Evolutionary conservation across 37 sponge, comb jelly and placozoan species (phyloP), one percentile per base, ranked within the genome.

Genomic region (Aplysina aerophoba): DNA sequence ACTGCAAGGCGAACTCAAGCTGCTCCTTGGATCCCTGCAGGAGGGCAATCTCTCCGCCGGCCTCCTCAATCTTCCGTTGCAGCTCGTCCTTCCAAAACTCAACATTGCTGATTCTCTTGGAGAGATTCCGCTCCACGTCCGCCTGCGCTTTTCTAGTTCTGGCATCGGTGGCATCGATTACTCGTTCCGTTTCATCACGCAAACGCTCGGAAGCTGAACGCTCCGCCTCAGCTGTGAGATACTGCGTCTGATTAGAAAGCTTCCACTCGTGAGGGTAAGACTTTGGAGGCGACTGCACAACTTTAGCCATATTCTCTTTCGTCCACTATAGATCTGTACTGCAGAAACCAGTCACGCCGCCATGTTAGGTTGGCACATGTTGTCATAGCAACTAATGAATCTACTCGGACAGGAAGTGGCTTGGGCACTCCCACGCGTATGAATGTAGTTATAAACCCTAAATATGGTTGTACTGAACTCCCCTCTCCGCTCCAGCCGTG

Each of bases 71-170:
- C 79, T 90, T 89, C 16, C 75, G 41, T 50, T 80, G 83, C 24
- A 98, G 69, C 88, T 98, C 98, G 36, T 83, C 90, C 59, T 98
- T 95, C 98, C 98, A 98, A 83, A 96, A 98, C 12, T 67, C 57
- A 56, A 96, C 87, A 35, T 98, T 92, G 4, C 87, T 59, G 59
- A 95, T 66, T 62, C 99, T 79, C 62, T 95, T 88, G 28, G 93
- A 88, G 59, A 98, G 85, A 71, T 98, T 96, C 82, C 94, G 90
- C 20, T 83, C 83, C 6, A 88, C 93, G 83, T 87, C 90, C 63
- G 79, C 80, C 81, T 96, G 99, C 0, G 94, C 85, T 39, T 87
- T 81, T 22, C 59, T 50, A 0, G 95, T 98, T 21, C 82, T 89
- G 35, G 85, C 90, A 25, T 96, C 88, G 27, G 93, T 90, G 68